These are phyloP conservation scores for Macrotus californicus DNA, from an alignment of 2,113 vertebrate genomes.

Conservation along the genomic window DNA sequence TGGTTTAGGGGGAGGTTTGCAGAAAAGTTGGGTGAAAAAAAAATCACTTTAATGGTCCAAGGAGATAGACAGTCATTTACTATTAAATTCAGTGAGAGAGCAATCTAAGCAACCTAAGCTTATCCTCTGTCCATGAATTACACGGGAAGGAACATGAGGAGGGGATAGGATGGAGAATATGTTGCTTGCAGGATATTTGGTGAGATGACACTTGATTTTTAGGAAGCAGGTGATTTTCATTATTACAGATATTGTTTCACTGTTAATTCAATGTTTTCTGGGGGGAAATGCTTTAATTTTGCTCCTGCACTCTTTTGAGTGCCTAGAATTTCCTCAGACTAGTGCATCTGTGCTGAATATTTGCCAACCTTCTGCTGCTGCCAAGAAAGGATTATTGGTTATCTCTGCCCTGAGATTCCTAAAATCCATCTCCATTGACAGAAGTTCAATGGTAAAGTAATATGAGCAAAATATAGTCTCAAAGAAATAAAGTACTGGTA, in stretches of 20 bases:
- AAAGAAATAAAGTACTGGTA: not conserved
- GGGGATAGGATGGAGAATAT: not conserved
- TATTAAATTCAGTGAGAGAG: not conserved
- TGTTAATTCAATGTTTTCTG: not conserved
- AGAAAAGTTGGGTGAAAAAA: not conserved
- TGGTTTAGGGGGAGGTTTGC: not conserved
- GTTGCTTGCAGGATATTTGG: not conserved
- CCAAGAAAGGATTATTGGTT: not conserved
- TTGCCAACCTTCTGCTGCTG: not conserved
- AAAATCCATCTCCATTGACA: not conserved
- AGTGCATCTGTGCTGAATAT: not conserved
- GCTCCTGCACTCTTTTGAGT: not conserved
- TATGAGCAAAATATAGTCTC: not conserved
- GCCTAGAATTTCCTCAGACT: not conserved
- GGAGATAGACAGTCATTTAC: not conserved
- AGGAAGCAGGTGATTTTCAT: not conserved
- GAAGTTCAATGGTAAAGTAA: not conserved
- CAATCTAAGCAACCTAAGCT: not conserved
- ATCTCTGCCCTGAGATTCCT: not conserved
- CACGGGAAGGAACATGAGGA: not conserved
- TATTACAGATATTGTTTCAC: not conserved
- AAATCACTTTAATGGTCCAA: not conserved
- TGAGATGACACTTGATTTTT: not conserved
- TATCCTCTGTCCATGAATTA: not conserved
- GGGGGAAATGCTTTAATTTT: not conserved